Percentiles rank a stretch among this genome's conserved stretches.
Evolutionary conservation across 2,113 vertebrate genomes (phyloP).

Genomic region (Psilopogon haemacephalus): DNA sequence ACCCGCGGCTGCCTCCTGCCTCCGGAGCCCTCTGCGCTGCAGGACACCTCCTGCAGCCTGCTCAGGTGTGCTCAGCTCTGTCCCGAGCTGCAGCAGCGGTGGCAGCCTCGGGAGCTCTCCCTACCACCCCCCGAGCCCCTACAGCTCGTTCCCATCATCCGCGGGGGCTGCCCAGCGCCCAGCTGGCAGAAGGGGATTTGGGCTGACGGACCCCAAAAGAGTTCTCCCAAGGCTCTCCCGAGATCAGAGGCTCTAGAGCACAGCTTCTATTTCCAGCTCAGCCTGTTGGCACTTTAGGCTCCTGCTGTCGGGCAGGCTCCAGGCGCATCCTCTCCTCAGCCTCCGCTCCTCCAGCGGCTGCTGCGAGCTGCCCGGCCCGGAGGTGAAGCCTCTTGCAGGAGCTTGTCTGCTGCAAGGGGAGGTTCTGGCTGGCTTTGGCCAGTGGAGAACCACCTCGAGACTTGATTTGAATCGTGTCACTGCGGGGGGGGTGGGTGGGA

Average conservation of each 20-base stretch:
- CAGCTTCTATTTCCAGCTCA: background rate
- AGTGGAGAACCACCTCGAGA: background rate
- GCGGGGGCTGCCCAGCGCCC: background rate
- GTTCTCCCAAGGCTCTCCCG: background rate
- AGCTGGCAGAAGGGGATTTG: rapidly evolving
- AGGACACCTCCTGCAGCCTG: background rate
- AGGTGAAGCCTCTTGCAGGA: background rate
- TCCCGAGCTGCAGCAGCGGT: background rate
- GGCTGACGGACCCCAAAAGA: background rate
- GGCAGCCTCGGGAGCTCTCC: rapidly evolving
- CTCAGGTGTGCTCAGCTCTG: background rate
- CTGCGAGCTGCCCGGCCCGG: background rate
- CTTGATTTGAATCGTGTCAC: conserved; percentile 19
- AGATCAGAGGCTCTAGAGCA: background rate
- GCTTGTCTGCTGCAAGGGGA: background rate
- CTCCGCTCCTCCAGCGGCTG: rapidly evolving
- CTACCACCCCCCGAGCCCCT: rapidly evolving
- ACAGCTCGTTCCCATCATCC: rapidly evolving
- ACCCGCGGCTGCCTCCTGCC: background rate
- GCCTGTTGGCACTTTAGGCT: background rate
- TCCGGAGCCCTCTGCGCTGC: background rate
- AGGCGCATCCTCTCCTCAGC: rapidly evolving
- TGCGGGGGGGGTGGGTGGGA: too few relatives aligned
- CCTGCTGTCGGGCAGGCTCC: background rate
- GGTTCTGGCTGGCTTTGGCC: background rate